phyloP scores from a whole-genome alignment of 1,140 invertebrate genomes.

The Drosophila mauritiana region DNA sequence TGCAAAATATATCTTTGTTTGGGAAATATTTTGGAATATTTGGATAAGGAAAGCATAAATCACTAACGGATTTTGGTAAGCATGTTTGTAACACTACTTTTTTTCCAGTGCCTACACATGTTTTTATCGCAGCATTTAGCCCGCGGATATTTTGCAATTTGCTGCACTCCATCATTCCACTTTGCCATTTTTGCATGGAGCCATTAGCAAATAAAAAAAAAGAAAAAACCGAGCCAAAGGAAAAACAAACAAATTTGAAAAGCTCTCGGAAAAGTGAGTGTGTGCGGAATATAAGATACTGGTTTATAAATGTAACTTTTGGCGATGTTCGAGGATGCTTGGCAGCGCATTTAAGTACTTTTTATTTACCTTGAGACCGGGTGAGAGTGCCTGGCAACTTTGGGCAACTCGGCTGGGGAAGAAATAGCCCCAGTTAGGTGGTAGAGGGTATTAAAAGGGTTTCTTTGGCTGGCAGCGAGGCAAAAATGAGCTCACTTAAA shows the following conservation, averaged over 20 bases:
- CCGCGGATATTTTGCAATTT: conserved; percentile 31
- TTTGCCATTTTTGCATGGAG: conserved; percentile 16
- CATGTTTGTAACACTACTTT: too few species aligned
- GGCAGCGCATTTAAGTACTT: neutral
- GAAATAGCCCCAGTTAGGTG: neutral
- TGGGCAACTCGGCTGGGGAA: neutral
- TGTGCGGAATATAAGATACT: conserved; percentile 11
- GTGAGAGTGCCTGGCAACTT: neutral
- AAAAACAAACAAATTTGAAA: conserved; percentile 9
- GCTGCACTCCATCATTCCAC: conserved; percentile 18
- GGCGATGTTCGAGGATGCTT: neutral
- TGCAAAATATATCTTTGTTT: neutral
- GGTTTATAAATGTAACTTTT: conserved; percentile 15
- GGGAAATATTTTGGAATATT: neutral
- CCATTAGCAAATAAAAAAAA: conserved; percentile 11
- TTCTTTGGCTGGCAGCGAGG: neutral
- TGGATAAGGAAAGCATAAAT: too few species aligned
- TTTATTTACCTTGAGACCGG: conserved; percentile 4
- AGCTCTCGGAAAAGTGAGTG: neutral
- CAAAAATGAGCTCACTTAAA: conserved; percentile 2
- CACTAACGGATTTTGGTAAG: too few species aligned
- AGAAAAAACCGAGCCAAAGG: neutral
- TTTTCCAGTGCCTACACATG: conserved; percentile 1
- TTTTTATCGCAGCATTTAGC: conserved; percentile 12
- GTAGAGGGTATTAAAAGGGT: conserved; percentile 2